Evolutionary conservation across 1,140 invertebrate species (phyloP), one percentile per base, ranked within the genome.

Genomic region (Drosophila watanabei): DNA sequence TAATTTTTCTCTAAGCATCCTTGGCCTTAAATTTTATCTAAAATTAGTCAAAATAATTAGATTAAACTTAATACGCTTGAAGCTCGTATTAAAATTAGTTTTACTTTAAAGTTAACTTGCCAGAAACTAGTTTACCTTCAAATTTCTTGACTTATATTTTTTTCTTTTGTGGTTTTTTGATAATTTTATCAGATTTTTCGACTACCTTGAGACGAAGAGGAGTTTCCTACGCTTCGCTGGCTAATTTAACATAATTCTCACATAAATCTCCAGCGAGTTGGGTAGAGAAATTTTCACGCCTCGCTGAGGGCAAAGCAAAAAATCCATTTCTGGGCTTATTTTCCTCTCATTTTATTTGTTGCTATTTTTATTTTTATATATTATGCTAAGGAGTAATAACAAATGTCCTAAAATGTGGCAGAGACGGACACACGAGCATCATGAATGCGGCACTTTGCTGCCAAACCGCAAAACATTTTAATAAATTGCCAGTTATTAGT

Each of bases 231-330:
- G 86, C 86, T 89, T 85, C 82, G 86, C 57, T 90, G 77, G 71
- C 71, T 66, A 90, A 82, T 89, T 89, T 89, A 86, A 84, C 86
- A 89, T 89, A 89, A 86, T 89, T 89, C 86, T 90, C 86, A 89
- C 86, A 89, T 89, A 91, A 89, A 89, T 89, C 75, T 79, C 75
- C 49, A 66, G 81, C 85, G 78, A 81, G 62, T 81, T 79, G 85
- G 81, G 79, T 89, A 84, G 85, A 88, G 85, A 89, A 88, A 88
- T 88, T 88, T 88, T 89, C 85, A 88, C 75, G 85, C 73, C 81
- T 81, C 78, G 85, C 85, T 85, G 69, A 62, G 46, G 52, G 66
- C 80, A 56, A 28, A 24, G 73, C 32, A 60, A 68, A 18, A 48
- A 54, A 59, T 33, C 18, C 16, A 56, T 49, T 63, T 60, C 46